Evolutionary conservation across 2,888 invertebrate genomes (phyloP).

Genomic region (Pristionchus maxplancki): DNA sequence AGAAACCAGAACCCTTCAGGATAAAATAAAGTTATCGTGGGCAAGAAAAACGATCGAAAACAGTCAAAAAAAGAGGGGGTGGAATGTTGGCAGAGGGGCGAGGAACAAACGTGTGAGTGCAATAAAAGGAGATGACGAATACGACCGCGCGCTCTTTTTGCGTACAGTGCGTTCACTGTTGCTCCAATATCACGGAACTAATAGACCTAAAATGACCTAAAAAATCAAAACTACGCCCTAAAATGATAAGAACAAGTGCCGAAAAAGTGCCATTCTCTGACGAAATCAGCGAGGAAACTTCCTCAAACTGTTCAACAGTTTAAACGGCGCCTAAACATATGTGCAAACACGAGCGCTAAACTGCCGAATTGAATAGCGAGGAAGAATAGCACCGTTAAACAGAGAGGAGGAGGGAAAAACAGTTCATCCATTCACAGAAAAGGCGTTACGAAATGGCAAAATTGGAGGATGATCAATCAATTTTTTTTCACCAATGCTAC

Average conservation of each 20-base stretch:
- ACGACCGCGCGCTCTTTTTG: neutral
- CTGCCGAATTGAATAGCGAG: neutral
- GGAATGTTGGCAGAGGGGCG: neutral
- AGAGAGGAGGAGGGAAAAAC: neutral
- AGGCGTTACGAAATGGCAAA: neutral
- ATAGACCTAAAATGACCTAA: neutral
- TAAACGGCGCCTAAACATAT: slow-evolving; percentile 19
- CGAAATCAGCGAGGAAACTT: neutral
- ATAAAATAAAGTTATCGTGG: no score
- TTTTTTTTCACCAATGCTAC: no score
- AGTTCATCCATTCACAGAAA: neutral
- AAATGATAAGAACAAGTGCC: neutral
- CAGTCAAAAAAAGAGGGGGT: no score
- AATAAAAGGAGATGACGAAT: slow-evolving; percentile 17
- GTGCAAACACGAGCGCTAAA: neutral
- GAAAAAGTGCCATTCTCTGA: neutral
- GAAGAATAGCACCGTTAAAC: slow-evolving; percentile 2
- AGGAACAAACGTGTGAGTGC: slow-evolving; percentile 21
- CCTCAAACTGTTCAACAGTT: neutral
- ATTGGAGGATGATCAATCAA: neutral
- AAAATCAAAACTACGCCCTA: neutral
- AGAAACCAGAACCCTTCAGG: neutral
- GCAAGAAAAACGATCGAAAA: no score
- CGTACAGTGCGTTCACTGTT: neutral
- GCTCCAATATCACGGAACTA: neutral